Evolutionary conservation across 2,888 invertebrate genomes (phyloP).

Genomic region (Hydraecia micacea): DNA sequence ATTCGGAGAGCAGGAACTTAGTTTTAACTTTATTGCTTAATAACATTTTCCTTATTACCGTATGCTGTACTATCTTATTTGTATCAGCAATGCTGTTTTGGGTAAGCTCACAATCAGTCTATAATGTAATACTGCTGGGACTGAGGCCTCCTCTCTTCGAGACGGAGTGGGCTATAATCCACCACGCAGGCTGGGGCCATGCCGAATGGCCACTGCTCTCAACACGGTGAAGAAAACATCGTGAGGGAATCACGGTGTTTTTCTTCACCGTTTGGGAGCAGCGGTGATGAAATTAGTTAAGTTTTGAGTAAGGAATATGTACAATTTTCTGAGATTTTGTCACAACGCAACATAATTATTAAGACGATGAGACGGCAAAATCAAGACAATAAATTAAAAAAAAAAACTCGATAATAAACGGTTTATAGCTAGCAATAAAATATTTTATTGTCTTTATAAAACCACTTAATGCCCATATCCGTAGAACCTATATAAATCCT

Average conservation of each 20-base stretch:
- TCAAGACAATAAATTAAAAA: neutral
- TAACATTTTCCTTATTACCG: neutral
- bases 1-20: slow-evolving; percentile 8
- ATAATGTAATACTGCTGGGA: neutral
- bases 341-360: neutral
- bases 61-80: neutral
- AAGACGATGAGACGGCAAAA: neutral
- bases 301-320: neutral
- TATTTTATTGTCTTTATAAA: neutral
- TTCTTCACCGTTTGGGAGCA: neutral
- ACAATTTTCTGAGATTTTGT: neutral
- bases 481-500: neutral
- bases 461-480: slow-evolving; percentile 3
- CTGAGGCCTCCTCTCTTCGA: neutral
- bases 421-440: neutral
- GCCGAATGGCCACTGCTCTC: neutral
- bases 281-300: neutral
- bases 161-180: neutral
- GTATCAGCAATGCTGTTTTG: neutral
- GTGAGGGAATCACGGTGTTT: neutral
- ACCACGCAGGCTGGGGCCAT: neutral
- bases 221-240: no score
- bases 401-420: neutral
- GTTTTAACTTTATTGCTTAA: slow-evolving; percentile 1
- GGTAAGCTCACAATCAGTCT: neutral